Base-by-base conservation (phyloP, 2,888 invertebrate species). In the Drosophila austrosaltans region DNA sequence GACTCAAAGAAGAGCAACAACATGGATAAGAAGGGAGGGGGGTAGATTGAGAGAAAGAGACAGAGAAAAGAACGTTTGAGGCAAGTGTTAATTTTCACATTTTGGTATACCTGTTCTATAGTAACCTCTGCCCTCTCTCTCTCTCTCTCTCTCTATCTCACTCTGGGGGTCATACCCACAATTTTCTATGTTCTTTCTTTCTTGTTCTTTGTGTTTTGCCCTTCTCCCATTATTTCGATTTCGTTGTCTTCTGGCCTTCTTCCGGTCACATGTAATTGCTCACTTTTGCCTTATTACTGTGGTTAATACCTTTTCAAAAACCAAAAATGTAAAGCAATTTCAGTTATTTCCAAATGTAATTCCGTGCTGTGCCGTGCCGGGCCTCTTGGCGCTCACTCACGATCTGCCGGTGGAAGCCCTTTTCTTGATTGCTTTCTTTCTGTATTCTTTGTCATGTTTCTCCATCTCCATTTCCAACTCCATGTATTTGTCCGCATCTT, bases 211-310 rank as follows among this genome's bases (percentile, higher is more conserved):
- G 22, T 3, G n/a, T n/a, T 32, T 32, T 10, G 36, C 36, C 36
- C 10, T 36, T 36, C 8, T 36, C 2, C 36, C 8, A 36, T 36
- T 36, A 36, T 36, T 8, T 2, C 40, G 16, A 40, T n/a, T 40
- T 36, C 36, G 40, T 40, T n/a, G 48, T 25, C 22, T 22, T 57
- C 22, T 36, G 36, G 20, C 22, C 36, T 39, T 22, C 57, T 57
- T 57, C 57, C 57, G 57, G 57, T 57, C 39, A 36, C 57, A 57
- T 57, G 57, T 57, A 57, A 57, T 57, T 57, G 57, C 57, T 57
- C 57, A 39, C 57, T 48, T 48, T 48, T 48, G 22, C 25, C 48
- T 48, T 48, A 48, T 48, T 48, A 48, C 25, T 48, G 48, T 48
- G 48, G 48, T 48, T 48, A 48, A 48, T 48, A 48, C 48, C 7